These are phyloP conservation scores for Labeo rohita DNA, from an alignment of 2,113 vertebrate genomes.

Conservation along the genomic window DNA sequence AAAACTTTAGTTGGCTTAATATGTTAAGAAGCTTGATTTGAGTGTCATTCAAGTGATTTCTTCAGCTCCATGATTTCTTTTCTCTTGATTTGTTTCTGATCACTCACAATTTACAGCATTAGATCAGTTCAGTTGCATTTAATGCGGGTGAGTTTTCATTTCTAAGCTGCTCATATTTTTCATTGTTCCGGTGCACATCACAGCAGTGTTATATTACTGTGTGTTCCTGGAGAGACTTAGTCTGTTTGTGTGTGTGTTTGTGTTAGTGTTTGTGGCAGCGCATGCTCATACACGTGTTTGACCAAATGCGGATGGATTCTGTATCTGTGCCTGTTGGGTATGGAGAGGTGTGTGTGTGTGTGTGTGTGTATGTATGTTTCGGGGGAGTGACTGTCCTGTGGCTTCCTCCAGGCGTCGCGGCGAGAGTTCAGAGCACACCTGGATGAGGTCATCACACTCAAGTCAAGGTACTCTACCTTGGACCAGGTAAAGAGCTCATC, in stretches of 20 bases:
- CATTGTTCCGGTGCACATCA: slow-evolving; percentile 48
- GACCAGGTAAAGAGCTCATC: slow-evolving; percentile 81
- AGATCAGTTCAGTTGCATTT: not conserved
- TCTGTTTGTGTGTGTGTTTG: slow-evolving; percentile 28
- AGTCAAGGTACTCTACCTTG: slow-evolving; percentile 87
- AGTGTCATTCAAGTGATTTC: not conserved
- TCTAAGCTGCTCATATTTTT: slow-evolving; percentile 52
- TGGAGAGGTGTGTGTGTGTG: slow-evolving; percentile 16
- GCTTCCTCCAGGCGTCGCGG: slow-evolving; percentile 83
- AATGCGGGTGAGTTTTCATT: not conserved
- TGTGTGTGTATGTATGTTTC: slow-evolving; percentile 39
- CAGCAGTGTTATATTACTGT: slow-evolving; percentile 53
- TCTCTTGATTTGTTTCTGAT: not conserved
- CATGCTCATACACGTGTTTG: slow-evolving; percentile 49
- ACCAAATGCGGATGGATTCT: slow-evolving; percentile 53
- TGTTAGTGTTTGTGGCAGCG: slow-evolving; percentile 14
- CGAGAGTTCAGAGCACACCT: slow-evolving; percentile 85
- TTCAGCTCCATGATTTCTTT: not conserved
- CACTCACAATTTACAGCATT: not conserved
- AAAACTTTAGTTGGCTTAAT: not conserved
- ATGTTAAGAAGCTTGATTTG: not conserved
- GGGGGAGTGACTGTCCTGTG: slow-evolving; percentile 76
- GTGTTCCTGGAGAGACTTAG: slow-evolving; percentile 23
- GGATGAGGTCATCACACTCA: slow-evolving; percentile 87
- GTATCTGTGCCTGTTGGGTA: slow-evolving; percentile 52